A percentile compares a stretch with the other conserved stretches of the same genome.
These are phyloP conservation scores for Varanus komodoensis DNA, from an alignment of 2,113 vertebrate genomes.

Conservation along the genomic window DNA sequence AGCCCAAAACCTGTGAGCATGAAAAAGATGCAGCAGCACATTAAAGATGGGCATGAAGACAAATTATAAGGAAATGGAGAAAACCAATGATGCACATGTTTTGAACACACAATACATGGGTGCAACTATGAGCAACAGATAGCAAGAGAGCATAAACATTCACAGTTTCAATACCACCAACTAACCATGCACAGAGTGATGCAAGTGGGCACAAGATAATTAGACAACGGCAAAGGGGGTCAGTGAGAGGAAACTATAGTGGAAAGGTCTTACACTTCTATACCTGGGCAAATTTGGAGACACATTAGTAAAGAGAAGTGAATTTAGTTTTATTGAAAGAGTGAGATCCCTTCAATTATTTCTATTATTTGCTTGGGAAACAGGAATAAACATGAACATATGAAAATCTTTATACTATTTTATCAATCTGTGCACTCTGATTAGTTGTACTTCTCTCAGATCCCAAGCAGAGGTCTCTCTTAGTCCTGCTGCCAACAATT, in stretches of 20 bases:
- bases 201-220: not conserved
- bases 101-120: constrained; percentile 27
- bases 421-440: not conserved
- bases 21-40: constrained; percentile 60
- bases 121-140: constrained; percentile 19
- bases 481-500: not conserved
- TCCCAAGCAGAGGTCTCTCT: not conserved
- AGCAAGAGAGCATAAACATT: constrained; percentile 32
- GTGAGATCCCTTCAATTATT: not conserved
- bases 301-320: not conserved
- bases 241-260: constrained; percentile 4
- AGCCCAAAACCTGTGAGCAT: constrained; percentile 43
- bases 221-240: not conserved
- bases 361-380: not conserved
- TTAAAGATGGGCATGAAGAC: constrained; percentile 49
- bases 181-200: not conserved
- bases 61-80: constrained; percentile 41
- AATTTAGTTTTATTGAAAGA: not conserved
- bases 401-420: not conserved
- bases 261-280: not conserved
- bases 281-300: not conserved
- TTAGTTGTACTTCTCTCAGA: not conserved
- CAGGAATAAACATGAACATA: not conserved
- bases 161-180: constrained; percentile 12
- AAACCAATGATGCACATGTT: constrained; percentile 34